Evolutionary conservation across 2,113 vertebrate genomes (phyloP).

Genomic region (Anguilla rostrata): DNA sequence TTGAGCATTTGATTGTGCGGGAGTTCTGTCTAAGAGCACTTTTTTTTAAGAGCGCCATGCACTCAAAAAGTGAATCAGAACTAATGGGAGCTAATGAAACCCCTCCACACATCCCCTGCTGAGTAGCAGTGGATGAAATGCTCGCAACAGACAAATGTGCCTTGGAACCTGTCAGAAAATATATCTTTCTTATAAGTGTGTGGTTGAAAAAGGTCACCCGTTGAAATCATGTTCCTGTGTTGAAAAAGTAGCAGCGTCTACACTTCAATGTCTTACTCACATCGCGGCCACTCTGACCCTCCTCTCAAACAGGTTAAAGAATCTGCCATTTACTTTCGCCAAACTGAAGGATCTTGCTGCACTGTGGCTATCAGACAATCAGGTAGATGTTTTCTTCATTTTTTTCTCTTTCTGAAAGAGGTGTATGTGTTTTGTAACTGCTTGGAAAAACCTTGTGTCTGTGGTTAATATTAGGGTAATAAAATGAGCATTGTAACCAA

Average conservation of each 20-base stretch:
- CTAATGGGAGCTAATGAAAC: conserved; percentile 3
- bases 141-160: neutral
- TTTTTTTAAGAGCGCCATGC: neutral
- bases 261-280: neutral
- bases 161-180: neutral
- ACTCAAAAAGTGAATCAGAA: conserved; percentile 1
- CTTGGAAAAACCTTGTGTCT: neutral
- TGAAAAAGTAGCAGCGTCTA: neutral
- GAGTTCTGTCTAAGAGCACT: neutral
- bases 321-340: conserved; percentile 95
- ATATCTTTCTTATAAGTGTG: neutral
- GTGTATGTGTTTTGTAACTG: neutral
- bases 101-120: neutral
- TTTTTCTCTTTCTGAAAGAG: neutral
- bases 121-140: neutral
- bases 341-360: conserved; percentile 98
- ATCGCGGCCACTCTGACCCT: neutral
- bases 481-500: no score
- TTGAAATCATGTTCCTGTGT: neutral
- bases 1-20: neutral
- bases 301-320: conserved; percentile 82
- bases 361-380: conserved; percentile 99
- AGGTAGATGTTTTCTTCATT: conserved; percentile 71
- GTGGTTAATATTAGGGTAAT: neutral
- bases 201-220: neutral